These are phyloP conservation scores for Idaea dimidiata DNA, from an alignment of 2,888 invertebrate species.

Conservation along the genomic window DNA sequence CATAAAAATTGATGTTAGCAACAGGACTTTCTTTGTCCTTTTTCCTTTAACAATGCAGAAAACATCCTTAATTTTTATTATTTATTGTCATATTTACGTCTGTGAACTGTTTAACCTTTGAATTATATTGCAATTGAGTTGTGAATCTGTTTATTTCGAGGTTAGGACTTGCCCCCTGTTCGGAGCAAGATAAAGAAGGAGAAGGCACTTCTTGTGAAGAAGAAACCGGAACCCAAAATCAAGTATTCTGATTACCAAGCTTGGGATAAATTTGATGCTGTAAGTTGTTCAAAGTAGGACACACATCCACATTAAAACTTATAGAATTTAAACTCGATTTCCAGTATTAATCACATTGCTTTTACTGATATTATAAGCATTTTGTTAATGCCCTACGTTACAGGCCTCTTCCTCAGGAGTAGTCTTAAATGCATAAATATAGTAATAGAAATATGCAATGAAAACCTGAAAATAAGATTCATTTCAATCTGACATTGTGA, in stretches of 20 bases:
- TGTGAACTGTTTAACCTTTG: background rate
- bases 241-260: conserved; percentile 83
- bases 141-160: conserved; percentile 35
- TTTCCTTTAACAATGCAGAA: background rate
- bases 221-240: conserved; percentile 72
- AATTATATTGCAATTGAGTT: conserved; percentile 8
- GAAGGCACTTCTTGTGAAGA: conserved; percentile 50
- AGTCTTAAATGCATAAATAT: too few relatives aligned
- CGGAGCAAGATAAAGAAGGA: conserved; percentile 73
- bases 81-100: conserved; percentile 8
- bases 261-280: conserved; percentile 91
- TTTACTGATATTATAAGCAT: too few relatives aligned
- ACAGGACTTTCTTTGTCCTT: background rate
- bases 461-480: too few relatives aligned
- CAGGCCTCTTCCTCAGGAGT: too few relatives aligned
- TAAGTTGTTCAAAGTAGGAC: conserved; percentile 51
- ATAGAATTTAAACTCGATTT: too few relatives aligned
- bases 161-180: conserved; percentile 76
- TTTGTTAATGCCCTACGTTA: too few relatives aligned
- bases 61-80: background rate
- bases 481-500: too few relatives aligned
- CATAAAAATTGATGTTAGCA: background rate
- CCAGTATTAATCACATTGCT: too few relatives aligned
- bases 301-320: background rate
- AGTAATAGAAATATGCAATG: too few relatives aligned